Evolutionary conservation across 2,797 vertebrate genomes (phyloP), one percentile per base, ranked within the genome.

Genomic region (Falco peregrinus): DNA sequence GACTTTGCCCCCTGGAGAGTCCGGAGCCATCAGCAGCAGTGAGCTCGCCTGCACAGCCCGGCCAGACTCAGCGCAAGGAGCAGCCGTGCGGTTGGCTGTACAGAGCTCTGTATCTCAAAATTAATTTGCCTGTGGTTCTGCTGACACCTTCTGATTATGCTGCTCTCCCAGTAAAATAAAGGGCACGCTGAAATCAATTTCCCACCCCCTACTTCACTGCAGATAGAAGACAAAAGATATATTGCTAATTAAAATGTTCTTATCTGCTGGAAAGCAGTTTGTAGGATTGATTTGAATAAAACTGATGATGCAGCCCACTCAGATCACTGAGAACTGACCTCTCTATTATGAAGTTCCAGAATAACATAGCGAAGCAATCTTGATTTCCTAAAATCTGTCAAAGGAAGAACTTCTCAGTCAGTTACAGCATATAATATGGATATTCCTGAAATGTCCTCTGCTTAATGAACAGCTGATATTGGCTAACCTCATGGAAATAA

Each of bases 381-480:
- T 96, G 73, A 76, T 95, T 97, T 92, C 94, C 95, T 95, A 95
- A 96, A 96, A 93, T 65, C 48, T 20, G 84, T 95, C 84, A 90
- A 86, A 96, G 84, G 78, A 95, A 97, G 89, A 82, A 95, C 70
- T 96, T 91, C 78, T 95, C 96, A 75, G 95, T 79, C 86, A 91
- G 83, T 92, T 93, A 89, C 47, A 89, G 83, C 89, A 84, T 85
- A 93, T 94, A 96, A 96, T 91, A 89, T 6, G 91, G 94, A 86
- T 96, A 95, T 90, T 96, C 95, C 96, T 96, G 96, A 97, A 98
- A 96, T 68, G 76, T 94, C 93, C 95, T 97, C 93, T 96, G 93
- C 65, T 95, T 97, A 97, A 97, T 96, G 96, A 97, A 96, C 97
- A 98, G 97, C 97, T 98, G 97, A 97, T 97, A 97, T 94, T 95